A percentile compares a stretch with the other conserved stretches of the same genome.
phyloP scores from a whole-genome alignment of 2,113 vertebrate species.

The Etia nguti region DNA sequence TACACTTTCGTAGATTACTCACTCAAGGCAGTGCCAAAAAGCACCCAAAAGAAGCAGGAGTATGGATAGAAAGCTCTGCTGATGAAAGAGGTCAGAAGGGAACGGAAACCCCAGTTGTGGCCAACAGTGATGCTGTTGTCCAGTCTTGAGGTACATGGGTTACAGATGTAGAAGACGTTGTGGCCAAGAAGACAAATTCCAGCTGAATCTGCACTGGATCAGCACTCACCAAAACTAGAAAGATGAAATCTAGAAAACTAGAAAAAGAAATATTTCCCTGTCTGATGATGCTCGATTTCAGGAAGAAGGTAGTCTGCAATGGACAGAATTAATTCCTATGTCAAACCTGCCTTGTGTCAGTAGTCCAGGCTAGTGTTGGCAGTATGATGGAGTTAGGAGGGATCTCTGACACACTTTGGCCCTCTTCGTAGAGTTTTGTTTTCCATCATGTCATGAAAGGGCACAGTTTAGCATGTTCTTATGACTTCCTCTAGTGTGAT shows the following conservation, averaged over 20 bases:
- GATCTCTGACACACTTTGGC: neutral
- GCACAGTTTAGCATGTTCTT: neutral
- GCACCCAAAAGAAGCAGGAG: neutral
- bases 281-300: neutral
- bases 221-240: neutral
- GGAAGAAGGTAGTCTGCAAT: rapidly evolving
- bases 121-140: neutral
- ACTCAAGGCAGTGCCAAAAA: neutral
- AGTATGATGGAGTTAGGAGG: neutral
- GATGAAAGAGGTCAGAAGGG: neutral
- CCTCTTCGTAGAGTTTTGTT: neutral
- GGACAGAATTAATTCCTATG: neutral
- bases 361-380: neutral
- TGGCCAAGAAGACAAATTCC: neutral
- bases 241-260: neutral
- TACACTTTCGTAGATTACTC: neutral
- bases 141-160: neutral
- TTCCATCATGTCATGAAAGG: neutral
- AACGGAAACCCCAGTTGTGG: neutral
- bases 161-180: neutral
- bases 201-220: neutral
- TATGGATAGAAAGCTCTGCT: neutral
- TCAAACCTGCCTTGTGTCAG: rapidly evolving
- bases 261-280: neutral
- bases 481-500: neutral